Conservation (phyloP, 2,113 vertebrate species). For the Synchiropus splendidus region DNA sequence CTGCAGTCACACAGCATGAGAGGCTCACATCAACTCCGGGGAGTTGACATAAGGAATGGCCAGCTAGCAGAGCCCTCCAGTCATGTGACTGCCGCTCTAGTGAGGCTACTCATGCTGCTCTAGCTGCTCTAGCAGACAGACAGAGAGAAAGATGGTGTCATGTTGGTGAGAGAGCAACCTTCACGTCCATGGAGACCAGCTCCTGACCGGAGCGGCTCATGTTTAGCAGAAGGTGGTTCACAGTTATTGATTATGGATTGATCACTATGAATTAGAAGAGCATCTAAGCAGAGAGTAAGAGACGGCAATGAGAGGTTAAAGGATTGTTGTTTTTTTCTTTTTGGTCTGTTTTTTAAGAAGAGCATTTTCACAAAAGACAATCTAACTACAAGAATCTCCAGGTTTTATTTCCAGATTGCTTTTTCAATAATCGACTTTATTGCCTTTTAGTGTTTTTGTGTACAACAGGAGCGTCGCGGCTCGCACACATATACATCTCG, state of each 20-base stretch:
- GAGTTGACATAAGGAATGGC: slow-evolving; percentile 42
- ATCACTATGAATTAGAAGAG: slow-evolving; percentile 90
- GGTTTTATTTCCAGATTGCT: slow-evolving; percentile 45
- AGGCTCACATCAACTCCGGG: slow-evolving; percentile 39
- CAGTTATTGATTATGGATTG: slow-evolving; percentile 54
- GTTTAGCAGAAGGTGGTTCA: slow-evolving; percentile 56
- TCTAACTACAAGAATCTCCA: slow-evolving; percentile 82
- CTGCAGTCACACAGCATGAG: slow-evolving; percentile 59
- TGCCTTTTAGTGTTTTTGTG: slow-evolving; percentile 62
- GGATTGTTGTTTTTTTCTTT: slow-evolving; percentile 80
- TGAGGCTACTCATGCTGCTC: slow-evolving; percentile 61
- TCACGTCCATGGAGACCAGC: slow-evolving; percentile 69
- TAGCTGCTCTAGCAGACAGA: slow-evolving; percentile 56
- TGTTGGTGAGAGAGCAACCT: slow-evolving; percentile 54
- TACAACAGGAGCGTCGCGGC: slow-evolving; percentile 56
- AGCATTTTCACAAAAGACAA: slow-evolving; percentile 57
- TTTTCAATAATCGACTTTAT: slow-evolving; percentile 69
- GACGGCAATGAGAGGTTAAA: slow-evolving; percentile 92
- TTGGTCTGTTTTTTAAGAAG: too few relatives aligned
- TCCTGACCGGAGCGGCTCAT: slow-evolving; percentile 76
- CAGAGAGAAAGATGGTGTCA: slow-evolving; percentile 63
- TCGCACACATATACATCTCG: slow-evolving; percentile 48
- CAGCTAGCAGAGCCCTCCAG: slow-evolving; percentile 25
- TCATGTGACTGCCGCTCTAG: slow-evolving; percentile 40
- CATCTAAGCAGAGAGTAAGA: slow-evolving; percentile 81